phyloP scores from a whole-genome alignment of 2,113 vertebrate species.

The Propithecus coquereli region DNA sequence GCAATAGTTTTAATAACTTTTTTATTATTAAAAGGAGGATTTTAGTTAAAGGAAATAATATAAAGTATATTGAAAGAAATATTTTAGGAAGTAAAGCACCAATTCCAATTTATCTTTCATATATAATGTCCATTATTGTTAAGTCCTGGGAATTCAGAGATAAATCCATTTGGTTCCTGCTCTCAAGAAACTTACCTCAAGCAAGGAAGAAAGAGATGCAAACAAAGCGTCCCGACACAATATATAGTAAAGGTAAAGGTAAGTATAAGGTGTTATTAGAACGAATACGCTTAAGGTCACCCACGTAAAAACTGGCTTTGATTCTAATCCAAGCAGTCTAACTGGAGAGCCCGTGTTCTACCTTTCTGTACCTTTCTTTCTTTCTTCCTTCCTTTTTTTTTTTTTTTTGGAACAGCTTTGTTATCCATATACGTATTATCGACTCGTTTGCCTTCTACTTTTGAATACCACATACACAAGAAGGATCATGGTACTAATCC shows the following conservation, averaged over 20 bases:
- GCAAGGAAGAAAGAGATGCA: background rate
- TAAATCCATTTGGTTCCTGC: background rate
- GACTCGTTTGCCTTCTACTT: background rate
- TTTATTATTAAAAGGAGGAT: background rate
- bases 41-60: slow-evolving; percentile 49
- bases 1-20: slow-evolving; percentile 14
- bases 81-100: background rate
- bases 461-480: background rate
- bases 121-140: background rate
- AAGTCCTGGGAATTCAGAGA: background rate
- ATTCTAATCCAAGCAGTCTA: background rate
- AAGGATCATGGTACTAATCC: background rate
- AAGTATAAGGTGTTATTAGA: background rate
- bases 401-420: background rate
- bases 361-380: background rate
- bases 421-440: background rate
- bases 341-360: background rate
- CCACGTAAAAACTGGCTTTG: background rate
- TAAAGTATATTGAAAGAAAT: background rate
- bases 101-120: slow-evolving; percentile 22
- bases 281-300: background rate
- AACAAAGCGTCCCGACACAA: background rate
- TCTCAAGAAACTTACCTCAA: background rate
- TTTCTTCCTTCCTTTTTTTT: no score
- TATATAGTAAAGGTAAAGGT: background rate